These are phyloP conservation scores for Ceyx cyanopectus DNA, from an alignment of 2,113 vertebrate species.

Conservation along the genomic window DNA sequence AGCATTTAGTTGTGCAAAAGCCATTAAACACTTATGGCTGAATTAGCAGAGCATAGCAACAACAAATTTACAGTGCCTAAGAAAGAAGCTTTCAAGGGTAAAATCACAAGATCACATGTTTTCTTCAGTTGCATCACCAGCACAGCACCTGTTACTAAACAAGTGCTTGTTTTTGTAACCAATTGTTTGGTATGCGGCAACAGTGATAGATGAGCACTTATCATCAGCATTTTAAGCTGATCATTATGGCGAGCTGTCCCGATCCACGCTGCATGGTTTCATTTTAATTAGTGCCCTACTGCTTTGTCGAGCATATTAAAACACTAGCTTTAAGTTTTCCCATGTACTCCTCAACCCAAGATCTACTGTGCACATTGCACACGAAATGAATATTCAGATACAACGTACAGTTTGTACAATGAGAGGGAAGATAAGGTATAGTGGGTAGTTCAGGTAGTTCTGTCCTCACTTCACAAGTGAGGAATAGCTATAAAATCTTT, in stretches of 20 bases:
- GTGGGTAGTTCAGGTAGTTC: neutral
- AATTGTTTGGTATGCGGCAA: neutral
- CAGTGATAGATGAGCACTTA: neutral
- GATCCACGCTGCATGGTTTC: neutral
- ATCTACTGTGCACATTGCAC: neutral
- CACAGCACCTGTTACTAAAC: neutral
- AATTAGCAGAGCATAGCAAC: neutral
- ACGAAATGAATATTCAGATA: neutral
- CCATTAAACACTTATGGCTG: neutral
- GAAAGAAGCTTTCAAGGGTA: neutral
- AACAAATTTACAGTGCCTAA: neutral
- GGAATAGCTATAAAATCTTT: neutral
- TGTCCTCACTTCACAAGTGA: neutral
- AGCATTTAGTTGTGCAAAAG: neutral
- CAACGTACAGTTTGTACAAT: neutral
- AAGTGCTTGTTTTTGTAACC: neutral
- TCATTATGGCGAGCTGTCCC: neutral
- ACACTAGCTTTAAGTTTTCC: neutral
- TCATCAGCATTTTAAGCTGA: neutral
- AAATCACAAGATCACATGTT: neutral
- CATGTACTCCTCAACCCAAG: neutral
- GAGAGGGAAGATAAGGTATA: neutral
- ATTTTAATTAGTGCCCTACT: conserved; percentile 5
- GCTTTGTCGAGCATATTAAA: neutral
- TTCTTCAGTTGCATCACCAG: neutral